Conservation (phyloP, 2,797 vertebrate genomes). For the Poecilia wingei region DNA sequence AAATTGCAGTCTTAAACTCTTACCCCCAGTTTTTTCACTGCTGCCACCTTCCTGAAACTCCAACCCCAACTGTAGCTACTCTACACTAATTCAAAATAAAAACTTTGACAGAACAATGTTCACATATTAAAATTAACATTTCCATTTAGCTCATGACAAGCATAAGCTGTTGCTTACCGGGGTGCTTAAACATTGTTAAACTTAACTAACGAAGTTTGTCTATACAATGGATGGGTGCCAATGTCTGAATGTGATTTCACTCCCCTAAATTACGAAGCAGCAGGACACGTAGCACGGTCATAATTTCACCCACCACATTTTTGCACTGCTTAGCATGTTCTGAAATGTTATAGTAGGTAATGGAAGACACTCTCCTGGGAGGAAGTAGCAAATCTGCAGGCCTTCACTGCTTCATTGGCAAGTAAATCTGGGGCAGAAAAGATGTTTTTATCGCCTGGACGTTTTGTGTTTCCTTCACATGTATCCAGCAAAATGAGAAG, state of each 20-base stretch:
- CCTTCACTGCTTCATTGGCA: constrained; percentile 58
- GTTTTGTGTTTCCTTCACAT: constrained; percentile 61
- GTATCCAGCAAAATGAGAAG: constrained; percentile 60
- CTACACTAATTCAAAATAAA: neutral
- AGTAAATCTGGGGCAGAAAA: constrained; percentile 40
- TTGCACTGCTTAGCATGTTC: constrained; percentile 37
- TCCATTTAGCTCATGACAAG: neutral
- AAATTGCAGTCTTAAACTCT: neutral
- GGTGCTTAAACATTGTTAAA: neutral
- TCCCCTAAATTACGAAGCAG: constrained; percentile 35
- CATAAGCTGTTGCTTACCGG: neutral
- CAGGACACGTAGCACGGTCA: constrained; percentile 38
- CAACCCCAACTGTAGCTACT: neutral
- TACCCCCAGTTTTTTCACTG: neutral
- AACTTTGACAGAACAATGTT: neutral
- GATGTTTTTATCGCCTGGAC: constrained; percentile 42
- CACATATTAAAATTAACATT: neutral
- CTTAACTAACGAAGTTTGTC: neutral
- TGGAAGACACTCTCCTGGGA: constrained; percentile 66
- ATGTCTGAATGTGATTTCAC: constrained; percentile 46
- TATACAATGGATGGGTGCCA: constrained; percentile 48
- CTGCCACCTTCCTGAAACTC: neutral
- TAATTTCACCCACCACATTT: constrained; percentile 23
- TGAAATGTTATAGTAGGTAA: constrained; percentile 55
- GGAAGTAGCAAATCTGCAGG: constrained; percentile 73